Evolutionary conservation across 1,140 invertebrate species (phyloP).

Genomic region (Cylas formicarius): DNA sequence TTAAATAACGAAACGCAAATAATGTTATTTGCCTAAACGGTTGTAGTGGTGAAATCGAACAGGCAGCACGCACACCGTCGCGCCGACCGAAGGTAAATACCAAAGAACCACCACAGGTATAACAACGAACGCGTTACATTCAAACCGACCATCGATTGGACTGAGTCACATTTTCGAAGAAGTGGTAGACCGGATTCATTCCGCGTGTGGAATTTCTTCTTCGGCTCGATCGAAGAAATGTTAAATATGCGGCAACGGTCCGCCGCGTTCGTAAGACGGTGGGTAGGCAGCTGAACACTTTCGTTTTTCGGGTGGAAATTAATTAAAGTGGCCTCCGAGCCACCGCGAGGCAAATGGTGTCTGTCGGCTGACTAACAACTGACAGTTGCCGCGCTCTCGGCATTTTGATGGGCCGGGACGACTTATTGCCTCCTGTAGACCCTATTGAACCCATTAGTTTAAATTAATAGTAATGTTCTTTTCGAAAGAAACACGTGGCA

Average conservation of each 20-base stretch:
- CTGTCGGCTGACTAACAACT: conserved; percentile 5
- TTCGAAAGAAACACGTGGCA: too few relatives aligned
- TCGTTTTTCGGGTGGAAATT: not conserved
- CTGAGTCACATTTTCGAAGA: too few relatives aligned
- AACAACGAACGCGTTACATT: too few relatives aligned
- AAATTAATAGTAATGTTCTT: conserved; percentile 8
- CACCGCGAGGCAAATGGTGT: too few relatives aligned
- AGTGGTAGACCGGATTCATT: too few relatives aligned
- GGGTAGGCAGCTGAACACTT: not conserved
- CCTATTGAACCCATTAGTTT: conserved; percentile 14
- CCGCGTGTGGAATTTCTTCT: too few relatives aligned
- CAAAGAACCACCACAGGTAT: not conserved
- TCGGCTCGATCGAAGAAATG: too few relatives aligned
- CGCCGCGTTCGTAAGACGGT: conserved; percentile 1
- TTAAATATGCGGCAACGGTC: too few relatives aligned
- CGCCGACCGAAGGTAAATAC: not conserved
- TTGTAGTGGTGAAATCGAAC: too few relatives aligned
- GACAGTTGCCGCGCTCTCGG: conserved; percentile 5
- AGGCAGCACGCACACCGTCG: not conserved
- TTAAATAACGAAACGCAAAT: conserved; percentile 10
- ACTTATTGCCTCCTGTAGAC: conserved; percentile 7
- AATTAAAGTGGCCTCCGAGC: not conserved
- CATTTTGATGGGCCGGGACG: conserved; percentile 3
- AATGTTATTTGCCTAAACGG: too few relatives aligned
- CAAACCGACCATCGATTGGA: too few relatives aligned